Percentiles rank a stretch among this genome's conserved stretches.
Evolutionary conservation across 2,797 vertebrate species (phyloP).

Genomic region (Amblyraja radiata): DNA sequence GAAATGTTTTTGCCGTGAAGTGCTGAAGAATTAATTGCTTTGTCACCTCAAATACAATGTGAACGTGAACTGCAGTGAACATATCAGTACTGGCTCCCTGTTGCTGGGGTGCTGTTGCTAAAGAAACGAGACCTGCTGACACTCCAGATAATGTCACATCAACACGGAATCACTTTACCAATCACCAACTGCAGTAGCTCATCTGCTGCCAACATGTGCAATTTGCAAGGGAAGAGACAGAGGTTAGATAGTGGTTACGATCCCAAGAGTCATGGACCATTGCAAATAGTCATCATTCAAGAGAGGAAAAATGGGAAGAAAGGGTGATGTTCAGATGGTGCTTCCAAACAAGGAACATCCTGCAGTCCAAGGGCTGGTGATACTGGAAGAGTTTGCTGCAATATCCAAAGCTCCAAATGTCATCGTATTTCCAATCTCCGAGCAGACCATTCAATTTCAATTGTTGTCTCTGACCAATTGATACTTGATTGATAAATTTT

Average conservation of each 20-base stretch:
- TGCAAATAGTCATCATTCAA: not conserved
- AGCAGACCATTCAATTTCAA: too few species aligned
- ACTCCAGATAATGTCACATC: slow-evolving; percentile 8
- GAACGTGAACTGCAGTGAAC: not conserved
- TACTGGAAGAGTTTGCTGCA: too few species aligned
- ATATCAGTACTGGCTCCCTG: not conserved
- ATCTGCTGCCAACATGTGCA: not conserved
- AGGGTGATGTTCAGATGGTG: not conserved
- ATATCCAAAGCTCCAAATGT: not conserved
- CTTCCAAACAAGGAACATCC: not conserved
- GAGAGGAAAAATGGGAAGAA: not conserved
- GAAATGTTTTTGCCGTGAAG: not conserved
- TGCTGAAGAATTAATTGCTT: not conserved
- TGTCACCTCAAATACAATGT: not conserved
- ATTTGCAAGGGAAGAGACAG: not conserved
- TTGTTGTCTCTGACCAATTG: not conserved
- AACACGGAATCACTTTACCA: not conserved
- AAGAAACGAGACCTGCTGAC: not conserved
- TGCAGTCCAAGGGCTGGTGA: not conserved
- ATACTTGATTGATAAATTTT: not conserved
- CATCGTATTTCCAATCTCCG: not conserved
- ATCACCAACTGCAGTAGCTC: slow-evolving; percentile 23
- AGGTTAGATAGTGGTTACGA: slow-evolving; percentile 4
- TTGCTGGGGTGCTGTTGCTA: not conserved
- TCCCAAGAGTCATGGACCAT: not conserved